phyloP scores from a whole-genome alignment of 2,797 vertebrate species.

The Alauda arvensis region DNA sequence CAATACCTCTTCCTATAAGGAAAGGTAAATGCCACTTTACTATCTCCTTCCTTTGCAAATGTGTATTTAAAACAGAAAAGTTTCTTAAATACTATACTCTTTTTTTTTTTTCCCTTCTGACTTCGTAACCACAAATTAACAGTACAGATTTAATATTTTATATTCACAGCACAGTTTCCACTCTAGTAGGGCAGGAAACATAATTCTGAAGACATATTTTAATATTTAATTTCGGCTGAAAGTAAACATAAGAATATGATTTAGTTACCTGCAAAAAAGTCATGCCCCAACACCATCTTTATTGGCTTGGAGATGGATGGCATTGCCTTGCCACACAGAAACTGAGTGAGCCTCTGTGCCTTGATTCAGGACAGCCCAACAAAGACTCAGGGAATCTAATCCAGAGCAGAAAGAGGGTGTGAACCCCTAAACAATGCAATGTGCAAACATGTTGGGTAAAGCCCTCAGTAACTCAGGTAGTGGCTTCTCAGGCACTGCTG shows the following conservation, averaged over 20 bases:
- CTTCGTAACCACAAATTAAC: neutral
- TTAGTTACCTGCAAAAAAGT: neutral
- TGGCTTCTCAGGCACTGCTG: neutral
- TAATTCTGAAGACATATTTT: conserved; percentile 12
- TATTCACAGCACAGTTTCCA: conserved; percentile 2
- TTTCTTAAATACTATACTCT: neutral
- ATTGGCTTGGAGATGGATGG: neutral
- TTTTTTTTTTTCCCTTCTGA: neutral
- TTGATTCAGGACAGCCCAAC: neutral
- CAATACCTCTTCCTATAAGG: neutral
- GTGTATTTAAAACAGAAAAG: neutral
- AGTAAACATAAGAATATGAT: conserved; percentile 4
- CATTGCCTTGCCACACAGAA: neutral
- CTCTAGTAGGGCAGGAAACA: neutral
- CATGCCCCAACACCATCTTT: neutral
- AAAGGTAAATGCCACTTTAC: neutral
- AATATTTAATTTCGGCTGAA: conserved; percentile 35
- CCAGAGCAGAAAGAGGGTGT: neutral
- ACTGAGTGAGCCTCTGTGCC: neutral
- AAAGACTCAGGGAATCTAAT: neutral
- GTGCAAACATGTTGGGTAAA: neutral
- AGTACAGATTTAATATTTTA: conserved; percentile 26
- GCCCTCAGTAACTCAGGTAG: neutral
- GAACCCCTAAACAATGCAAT: neutral
- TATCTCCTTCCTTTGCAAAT: neutral